phyloP scores from a whole-genome alignment of 2,797 vertebrate species.

The Rhinichthys osculus region DNA sequence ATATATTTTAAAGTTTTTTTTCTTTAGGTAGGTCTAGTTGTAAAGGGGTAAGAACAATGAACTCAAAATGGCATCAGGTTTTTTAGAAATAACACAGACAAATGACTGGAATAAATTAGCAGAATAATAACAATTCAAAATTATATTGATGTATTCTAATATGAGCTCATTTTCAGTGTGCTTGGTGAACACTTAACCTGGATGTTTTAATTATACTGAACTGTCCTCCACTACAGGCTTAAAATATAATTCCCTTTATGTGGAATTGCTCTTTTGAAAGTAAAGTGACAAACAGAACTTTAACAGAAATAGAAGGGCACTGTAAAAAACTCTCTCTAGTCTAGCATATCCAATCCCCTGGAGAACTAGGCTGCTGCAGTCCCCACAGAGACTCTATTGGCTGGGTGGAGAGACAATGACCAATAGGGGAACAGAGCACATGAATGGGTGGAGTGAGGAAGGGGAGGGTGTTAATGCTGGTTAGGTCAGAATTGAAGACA shows the following conservation, averaged over 20 bases:
- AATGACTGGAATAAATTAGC: neutral
- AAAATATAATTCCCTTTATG: neutral
- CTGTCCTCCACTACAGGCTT: neutral
- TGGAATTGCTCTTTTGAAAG: constrained; percentile 3
- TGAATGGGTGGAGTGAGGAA: constrained; percentile 49
- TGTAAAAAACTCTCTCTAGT: constrained; percentile 69
- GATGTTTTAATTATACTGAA: constrained; percentile 3
- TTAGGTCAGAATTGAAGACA: constrained; percentile 9
- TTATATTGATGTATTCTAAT: neutral
- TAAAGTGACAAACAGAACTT: constrained; percentile 34
- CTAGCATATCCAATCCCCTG: constrained; percentile 78
- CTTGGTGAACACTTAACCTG: neutral
- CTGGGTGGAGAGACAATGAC: constrained; percentile 79
- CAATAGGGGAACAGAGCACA: constrained; percentile 75
- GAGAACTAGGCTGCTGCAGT: constrained; percentile 80
- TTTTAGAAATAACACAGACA: neutral
- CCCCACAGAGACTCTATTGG: constrained; percentile 78
- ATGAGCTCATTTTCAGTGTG: neutral
- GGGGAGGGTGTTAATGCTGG: constrained; percentile 62
- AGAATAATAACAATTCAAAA: neutral
- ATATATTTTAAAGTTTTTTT: neutral
- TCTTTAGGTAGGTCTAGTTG: neutral
- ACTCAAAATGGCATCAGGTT: neutral
- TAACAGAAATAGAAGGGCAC: constrained; percentile 78
- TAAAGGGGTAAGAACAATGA: neutral